A percentile compares a stretch with the other conserved stretches of the same genome.
Evolutionary conservation across 2,888 invertebrate species (phyloP).

Genomic region (Hydriomena furcata): DNA sequence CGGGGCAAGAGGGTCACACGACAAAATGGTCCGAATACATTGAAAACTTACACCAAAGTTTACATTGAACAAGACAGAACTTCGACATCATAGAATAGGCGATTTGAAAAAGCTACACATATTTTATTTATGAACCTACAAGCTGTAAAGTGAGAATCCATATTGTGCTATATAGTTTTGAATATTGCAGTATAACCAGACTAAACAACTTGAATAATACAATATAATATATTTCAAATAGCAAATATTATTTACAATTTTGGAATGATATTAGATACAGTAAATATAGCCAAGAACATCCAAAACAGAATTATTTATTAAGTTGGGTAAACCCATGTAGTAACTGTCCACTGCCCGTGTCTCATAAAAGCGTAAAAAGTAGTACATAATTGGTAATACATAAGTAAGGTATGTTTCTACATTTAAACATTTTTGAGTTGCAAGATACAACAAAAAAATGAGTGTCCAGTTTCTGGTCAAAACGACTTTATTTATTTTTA

Average conservation of each 20-base stretch:
- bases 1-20: slow-evolving; percentile 57
- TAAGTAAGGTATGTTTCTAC: no score
- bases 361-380: no score
- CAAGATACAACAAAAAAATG: no score
- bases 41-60: slow-evolving; percentile 23
- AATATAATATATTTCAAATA: slow-evolving; percentile 9
- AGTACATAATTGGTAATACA: no score
- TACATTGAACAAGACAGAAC: slow-evolving; percentile 18
- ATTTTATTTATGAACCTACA: neutral
- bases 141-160: slow-evolving; percentile 1
- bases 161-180: slow-evolving; percentile 5
- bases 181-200: neutral
- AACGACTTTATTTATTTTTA: no score
- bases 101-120: neutral
- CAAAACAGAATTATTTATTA: no score
- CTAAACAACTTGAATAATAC: neutral
- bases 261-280: slow-evolving; percentile 26
- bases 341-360: no score
- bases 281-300: neutral
- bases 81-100: slow-evolving; percentile 12
- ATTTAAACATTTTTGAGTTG: no score
- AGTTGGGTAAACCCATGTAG: no score
- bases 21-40: slow-evolving; percentile 29
- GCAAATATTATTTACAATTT: slow-evolving; percentile 28
- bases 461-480: no score